Conservation (phyloP, 2,113 vertebrate genomes). For the Phylloscopus trochilus region DNA sequence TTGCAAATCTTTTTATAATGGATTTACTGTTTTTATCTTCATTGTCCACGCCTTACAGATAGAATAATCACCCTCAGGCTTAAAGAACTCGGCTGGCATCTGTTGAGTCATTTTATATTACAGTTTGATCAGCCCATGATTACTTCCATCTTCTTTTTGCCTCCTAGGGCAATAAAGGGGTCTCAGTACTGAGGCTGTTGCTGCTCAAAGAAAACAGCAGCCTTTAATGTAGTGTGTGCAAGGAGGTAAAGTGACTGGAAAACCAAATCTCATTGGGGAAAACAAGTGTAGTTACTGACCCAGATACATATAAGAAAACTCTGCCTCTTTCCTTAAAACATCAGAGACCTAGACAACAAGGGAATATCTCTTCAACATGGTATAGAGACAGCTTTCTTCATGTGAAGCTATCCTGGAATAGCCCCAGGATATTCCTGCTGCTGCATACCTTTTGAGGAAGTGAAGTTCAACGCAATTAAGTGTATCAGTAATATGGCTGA, state of each 20-base stretch:
- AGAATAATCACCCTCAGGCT: background rate
- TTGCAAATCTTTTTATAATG: background rate
- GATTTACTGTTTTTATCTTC: background rate
- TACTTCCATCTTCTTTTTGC: background rate
- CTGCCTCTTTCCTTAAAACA: conserved; percentile 10
- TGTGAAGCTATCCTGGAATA: background rate
- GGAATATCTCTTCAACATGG: background rate
- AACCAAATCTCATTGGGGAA: background rate
- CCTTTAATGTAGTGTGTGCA: background rate
- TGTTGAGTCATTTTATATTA: background rate
- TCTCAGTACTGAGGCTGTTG: background rate
- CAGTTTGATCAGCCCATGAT: background rate
- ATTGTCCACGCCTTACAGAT: background rate
- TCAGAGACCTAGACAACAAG: conserved; percentile 18
- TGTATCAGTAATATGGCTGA: background rate
- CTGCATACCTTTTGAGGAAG: background rate
- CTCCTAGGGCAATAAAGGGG: background rate
- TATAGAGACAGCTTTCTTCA: background rate
- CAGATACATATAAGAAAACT: conserved; percentile 41
- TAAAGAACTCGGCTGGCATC: background rate
- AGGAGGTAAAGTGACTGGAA: conserved; percentile 7
- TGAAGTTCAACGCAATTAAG: background rate
- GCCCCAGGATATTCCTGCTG: background rate
- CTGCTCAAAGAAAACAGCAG: background rate
- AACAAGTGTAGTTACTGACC: conserved; percentile 27